phyloP scores from a whole-genome alignment of 2,888 invertebrate genomes.

The Drosophila macrospina region DNA sequence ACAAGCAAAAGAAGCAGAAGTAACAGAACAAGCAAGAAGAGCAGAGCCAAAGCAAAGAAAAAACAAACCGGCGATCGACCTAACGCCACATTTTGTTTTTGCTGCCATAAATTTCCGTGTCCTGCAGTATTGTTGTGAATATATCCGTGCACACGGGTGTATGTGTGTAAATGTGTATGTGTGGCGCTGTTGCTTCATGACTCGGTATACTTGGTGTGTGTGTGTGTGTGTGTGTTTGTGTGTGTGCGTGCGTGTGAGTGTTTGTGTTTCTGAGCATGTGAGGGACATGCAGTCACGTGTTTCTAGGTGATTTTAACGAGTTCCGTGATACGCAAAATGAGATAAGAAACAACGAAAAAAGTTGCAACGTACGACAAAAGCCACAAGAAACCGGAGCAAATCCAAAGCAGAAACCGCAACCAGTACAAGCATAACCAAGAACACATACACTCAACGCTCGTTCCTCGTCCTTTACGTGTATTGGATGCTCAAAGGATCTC shows the following conservation, averaged over 20 bases:
- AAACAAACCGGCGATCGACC: constrained; percentile 45
- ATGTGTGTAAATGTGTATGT: constrained; percentile 32
- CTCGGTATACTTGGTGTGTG: constrained; percentile 18
- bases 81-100: constrained; percentile 49
- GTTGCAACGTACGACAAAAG: constrained; percentile 32
- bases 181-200: constrained; percentile 49
- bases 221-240: constrained; percentile 20
- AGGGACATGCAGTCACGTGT: constrained; percentile 77
- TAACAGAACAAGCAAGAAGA: neutral
- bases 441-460: constrained; percentile 8
- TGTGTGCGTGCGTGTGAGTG: constrained; percentile 15
- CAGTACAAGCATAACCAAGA: constrained; percentile 4
- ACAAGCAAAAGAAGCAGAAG: too few species aligned
- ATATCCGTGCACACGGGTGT: too few species aligned
- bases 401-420: constrained; percentile 14
- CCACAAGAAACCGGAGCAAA: constrained; percentile 25
- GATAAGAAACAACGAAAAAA: constrained; percentile 64
- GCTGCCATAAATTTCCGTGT: constrained; percentile 41
- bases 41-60: constrained; percentile 14
- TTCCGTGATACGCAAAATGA: constrained; percentile 77
- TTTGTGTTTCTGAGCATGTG: constrained; percentile 37
- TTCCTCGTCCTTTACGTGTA: constrained; percentile 1
- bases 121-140: constrained; percentile 20
- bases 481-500: constrained; percentile 24
- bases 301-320: constrained; percentile 80